Evolutionary conservation across 2,113 vertebrate genomes (phyloP).

Genomic region (western clawed frog (Xenopus tropicalis)): DNA sequence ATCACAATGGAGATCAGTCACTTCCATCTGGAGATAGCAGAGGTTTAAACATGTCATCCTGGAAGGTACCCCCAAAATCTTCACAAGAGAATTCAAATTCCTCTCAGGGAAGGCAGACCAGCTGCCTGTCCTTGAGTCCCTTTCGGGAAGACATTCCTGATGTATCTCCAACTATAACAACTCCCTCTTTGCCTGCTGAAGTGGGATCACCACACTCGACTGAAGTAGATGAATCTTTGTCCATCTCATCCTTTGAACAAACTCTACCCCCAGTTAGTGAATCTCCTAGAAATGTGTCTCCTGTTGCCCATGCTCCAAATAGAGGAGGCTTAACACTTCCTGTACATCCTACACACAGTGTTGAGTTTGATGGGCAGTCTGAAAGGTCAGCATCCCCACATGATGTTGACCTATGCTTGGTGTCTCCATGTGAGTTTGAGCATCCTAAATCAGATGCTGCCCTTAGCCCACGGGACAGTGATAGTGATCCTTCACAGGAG

Average conservation of each 20-base stretch:
- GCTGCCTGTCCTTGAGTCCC: conserved; percentile 74
- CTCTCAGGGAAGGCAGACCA: conserved; percentile 65
- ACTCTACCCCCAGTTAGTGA: conserved; percentile 65
- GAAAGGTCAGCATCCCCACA: conserved; percentile 70
- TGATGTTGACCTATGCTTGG: conserved; percentile 88
- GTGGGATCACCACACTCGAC: conserved; percentile 84
- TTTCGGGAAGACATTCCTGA: conserved; percentile 69
- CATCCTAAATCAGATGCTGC: conserved; percentile 66
- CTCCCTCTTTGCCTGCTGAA: conserved; percentile 80
- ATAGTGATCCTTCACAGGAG: conserved; percentile 73
- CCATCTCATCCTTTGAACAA: conserved; percentile 87
- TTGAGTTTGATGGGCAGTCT: conserved; percentile 50
- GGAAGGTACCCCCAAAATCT: conserved; percentile 52
- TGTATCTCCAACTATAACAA: conserved; percentile 74
- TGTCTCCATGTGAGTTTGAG: conserved; percentile 90
- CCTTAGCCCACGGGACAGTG: conserved; percentile 59
- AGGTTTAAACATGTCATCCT: conserved; percentile 44
- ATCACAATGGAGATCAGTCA: conserved; percentile 45
- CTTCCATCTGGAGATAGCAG: conserved; percentile 56
- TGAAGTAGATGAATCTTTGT: conserved; percentile 83
- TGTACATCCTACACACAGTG: conserved; percentile 60
- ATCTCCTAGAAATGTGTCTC: conserved; percentile 59
- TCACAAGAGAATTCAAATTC: conserved; percentile 55
- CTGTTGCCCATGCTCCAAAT: conserved; percentile 48
- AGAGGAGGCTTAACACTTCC: conserved; percentile 65